phyloP scores from a whole-genome alignment of 2,888 invertebrate species.

The Hedychridium roseum region DNA sequence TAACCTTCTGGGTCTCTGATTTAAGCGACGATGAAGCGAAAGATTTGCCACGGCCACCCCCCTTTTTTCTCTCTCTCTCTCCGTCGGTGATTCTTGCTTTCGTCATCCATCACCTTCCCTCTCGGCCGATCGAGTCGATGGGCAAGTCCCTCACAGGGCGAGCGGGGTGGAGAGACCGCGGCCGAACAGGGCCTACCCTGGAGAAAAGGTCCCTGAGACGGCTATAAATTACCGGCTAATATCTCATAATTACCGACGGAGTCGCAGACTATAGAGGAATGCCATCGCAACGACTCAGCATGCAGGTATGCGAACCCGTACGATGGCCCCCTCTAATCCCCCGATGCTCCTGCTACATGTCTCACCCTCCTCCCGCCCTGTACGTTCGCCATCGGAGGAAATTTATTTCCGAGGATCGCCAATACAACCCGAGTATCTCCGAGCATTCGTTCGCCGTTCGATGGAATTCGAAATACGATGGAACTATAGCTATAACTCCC shows the following conservation, averaged over 20 bases:
- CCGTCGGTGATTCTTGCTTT: neutral
- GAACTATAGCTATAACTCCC: no score
- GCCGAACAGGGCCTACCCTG: constrained; percentile 25
- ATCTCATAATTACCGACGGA: constrained; percentile 57
- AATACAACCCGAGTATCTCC: no score
- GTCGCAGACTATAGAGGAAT: constrained; percentile 46
- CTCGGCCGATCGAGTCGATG: no score
- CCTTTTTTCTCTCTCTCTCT: constrained; percentile 8
- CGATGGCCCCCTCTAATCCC: neutral
- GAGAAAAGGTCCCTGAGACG: constrained; percentile 46
- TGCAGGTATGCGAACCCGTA: constrained; percentile 43
- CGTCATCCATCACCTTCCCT: neutral
- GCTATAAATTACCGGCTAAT: constrained; percentile 59
- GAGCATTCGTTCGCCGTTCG: no score
- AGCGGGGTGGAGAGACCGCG: constrained; percentile 14
- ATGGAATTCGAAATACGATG: no score
- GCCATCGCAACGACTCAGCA: constrained; percentile 39
- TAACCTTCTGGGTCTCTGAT: constrained; percentile 31
- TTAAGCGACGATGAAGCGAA: constrained; percentile 12
- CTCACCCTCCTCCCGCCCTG: neutral
- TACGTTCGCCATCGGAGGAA: no score
- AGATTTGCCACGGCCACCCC: constrained; percentile 26
- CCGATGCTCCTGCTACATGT: neutral
- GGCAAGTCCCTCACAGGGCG: neutral
- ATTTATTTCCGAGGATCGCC: no score